Percentiles rank a stretch among this genome's conserved stretches.
Evolutionary conservation across 2,888 invertebrate species (phyloP).

Genomic region (Phyllotreta cruciferae): DNA sequence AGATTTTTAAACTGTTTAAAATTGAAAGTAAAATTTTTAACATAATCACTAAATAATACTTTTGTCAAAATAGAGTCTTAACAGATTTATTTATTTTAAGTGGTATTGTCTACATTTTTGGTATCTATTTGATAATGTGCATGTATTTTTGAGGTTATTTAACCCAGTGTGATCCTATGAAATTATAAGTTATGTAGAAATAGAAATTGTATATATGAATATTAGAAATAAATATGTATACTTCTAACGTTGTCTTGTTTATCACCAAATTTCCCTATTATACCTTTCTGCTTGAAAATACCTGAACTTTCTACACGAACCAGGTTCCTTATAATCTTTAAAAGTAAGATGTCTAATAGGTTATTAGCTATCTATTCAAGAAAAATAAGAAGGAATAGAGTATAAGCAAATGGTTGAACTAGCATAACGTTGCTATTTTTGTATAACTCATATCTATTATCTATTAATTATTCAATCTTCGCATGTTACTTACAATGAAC

Average conservation of each 20-base stretch:
- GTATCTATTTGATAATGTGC: conserved; percentile 49
- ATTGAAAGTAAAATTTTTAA: conserved; percentile 10
- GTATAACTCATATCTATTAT: no score
- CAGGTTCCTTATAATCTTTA: not conserved
- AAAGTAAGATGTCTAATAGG: no score
- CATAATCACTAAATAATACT: conserved; percentile 3
- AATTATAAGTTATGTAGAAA: conserved; percentile 52
- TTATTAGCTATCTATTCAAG: no score
- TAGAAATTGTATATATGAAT: conserved; percentile 54
- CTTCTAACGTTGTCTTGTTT: conserved; percentile 49
- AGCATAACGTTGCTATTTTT: no score
- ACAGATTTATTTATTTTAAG: conserved; percentile 10
- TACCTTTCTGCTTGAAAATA: not conserved
- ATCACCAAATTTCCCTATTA: not conserved
- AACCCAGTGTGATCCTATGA: conserved; percentile 58
- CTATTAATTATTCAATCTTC: no score
- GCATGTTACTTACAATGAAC: not conserved
- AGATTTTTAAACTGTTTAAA: conserved; percentile 20
- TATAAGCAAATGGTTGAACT: no score
- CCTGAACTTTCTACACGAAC: not conserved
- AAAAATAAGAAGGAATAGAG: no score
- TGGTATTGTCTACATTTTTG: conserved; percentile 13
- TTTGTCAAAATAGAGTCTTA: conserved; percentile 1
- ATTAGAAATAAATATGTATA: conserved; percentile 58
- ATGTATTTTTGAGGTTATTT: conserved; percentile 56